phyloP scores from a whole-genome alignment of 2,888 invertebrate species.

The Pachliopta kotzebuea region DNA sequence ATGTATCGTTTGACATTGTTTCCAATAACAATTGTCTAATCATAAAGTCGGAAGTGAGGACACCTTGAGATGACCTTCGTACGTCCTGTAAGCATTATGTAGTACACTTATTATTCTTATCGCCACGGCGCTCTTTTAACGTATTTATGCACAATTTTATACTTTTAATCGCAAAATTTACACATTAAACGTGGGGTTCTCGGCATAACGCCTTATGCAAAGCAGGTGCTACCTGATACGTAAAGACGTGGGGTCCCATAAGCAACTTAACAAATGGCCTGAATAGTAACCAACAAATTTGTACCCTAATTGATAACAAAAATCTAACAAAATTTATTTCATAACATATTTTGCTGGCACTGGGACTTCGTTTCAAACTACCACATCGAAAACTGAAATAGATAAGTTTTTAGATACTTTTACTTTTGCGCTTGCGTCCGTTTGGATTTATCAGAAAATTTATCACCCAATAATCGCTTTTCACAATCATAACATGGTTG shows the following conservation, averaged over 20 bases:
- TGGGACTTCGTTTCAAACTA: background rate
- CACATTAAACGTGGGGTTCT: conserved; percentile 71
- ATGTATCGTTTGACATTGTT: conserved; percentile 1
- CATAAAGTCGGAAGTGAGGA: conserved; percentile 44
- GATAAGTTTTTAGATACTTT: conserved; percentile 51
- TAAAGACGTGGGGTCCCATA: conserved; percentile 46
- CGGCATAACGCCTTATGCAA: conserved; percentile 78
- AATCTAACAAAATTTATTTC: background rate
- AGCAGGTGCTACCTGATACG: conserved; percentile 80
- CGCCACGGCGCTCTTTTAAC: conserved; percentile 53
- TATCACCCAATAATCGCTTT: conserved; percentile 63
- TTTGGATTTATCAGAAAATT: conserved; percentile 43
- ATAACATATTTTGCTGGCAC: background rate
- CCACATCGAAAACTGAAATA: conserved; percentile 31
- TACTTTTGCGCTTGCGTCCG: conserved; percentile 42
- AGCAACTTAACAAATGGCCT: conserved; percentile 49
- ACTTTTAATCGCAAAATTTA: conserved; percentile 75
- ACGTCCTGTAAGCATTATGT: conserved; percentile 43
- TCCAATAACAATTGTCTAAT: conserved; percentile 32
- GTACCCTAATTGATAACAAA: conserved; percentile 34
- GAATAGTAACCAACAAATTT: conserved; percentile 40
- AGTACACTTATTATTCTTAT: conserved; percentile 61
- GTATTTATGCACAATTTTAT: conserved; percentile 69
- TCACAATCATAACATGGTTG: conserved; percentile 69
- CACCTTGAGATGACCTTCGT: conserved; percentile 59